Evolutionary conservation across 2,888 invertebrate genomes (phyloP).

Genomic region (Cremastobaeus sp.): DNA sequence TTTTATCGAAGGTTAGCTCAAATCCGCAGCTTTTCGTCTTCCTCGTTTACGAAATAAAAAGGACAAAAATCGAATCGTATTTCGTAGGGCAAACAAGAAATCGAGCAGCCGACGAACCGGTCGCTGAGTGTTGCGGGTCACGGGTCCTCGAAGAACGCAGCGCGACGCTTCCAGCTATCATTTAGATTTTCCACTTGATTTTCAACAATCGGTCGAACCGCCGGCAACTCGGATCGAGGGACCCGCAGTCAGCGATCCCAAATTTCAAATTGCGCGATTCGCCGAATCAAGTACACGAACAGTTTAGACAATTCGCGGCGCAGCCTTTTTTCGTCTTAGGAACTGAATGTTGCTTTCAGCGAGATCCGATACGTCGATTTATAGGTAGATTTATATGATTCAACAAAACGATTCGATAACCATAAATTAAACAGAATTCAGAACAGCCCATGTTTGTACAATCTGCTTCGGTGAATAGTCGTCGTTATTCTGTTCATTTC

Average conservation of each 20-base stretch:
- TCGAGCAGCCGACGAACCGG: slow-evolving; percentile 16
- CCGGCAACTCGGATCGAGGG: too few relatives aligned
- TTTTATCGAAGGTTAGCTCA: slow-evolving; percentile 35
- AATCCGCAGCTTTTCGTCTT: slow-evolving; percentile 51
- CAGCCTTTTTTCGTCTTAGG: slow-evolving; percentile 23
- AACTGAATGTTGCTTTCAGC: slow-evolving; percentile 60
- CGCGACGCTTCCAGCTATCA: slow-evolving; percentile 23
- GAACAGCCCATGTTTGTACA: slow-evolving; percentile 50
- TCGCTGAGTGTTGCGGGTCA: slow-evolving; percentile 24
- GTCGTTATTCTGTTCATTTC: too few relatives aligned
- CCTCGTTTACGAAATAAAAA: slow-evolving; percentile 46
- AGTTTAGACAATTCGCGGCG: slow-evolving; percentile 25
- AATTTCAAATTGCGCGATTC: too few relatives aligned
- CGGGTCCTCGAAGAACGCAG: slow-evolving; percentile 30
- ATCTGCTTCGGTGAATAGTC: slow-evolving; percentile 35
- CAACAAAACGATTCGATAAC: slow-evolving; percentile 36
- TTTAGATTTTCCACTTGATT: slow-evolving; percentile 2
- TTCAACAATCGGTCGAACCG: neutral
- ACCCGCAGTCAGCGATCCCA: slow-evolving; percentile 13
- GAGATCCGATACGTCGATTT: slow-evolving; percentile 62
- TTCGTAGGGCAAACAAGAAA: too few relatives aligned
- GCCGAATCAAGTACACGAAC: too few relatives aligned
- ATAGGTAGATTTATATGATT: slow-evolving; percentile 13
- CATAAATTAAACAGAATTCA: slow-evolving; percentile 24
- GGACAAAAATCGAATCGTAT: too few relatives aligned